Base-by-base conservation (phyloP, 2,113 vertebrate species). In the Gobio gobio region DNA sequence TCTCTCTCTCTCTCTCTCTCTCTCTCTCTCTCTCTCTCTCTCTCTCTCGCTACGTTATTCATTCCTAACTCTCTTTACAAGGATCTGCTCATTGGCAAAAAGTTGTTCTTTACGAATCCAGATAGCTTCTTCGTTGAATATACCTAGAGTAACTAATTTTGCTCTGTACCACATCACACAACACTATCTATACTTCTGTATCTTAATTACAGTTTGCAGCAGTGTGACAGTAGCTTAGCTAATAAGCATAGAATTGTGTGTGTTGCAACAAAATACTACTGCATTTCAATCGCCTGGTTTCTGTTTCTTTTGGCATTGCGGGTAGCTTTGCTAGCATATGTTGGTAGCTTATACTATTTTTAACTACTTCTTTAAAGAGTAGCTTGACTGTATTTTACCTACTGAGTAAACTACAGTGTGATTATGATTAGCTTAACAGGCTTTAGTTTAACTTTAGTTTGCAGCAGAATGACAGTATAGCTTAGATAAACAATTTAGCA, bases 11-110 rank as follows among this genome's bases (percentile, higher is more conserved):
- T 33, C 13, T 13, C 63, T 66, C 36, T 40, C 36, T 86, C 70
- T 86, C 59, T 84, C 76, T 49, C 40, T 80, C 49, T 64, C 14
- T 16, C 59, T 63, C 59, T 79, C 78, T 51, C 56, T 70, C 56
- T 40, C 18, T 9, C 36, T 72, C 66, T 72, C 2, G 1, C 4
- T 70, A 4, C 4, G 2, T 22, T 43, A 12, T n/a, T 43, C 20
- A 10, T 66, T 49, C 63, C 2, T 7, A 64, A 64, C 26, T 43
- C 7, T 72, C 20, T 68, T 18, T 22, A n/a, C 9, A 43, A 43
- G 68, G 9, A 72, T 72, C 18, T 70, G 18, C 33, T 22, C 16
- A 36, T 66, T 66, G 66, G 33, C 8, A 40, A 10, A 70, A 70
- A 10, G 0, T 2, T 22, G 36, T 10, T 22, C 36, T 22, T 40